Evolutionary conservation across 2,888 invertebrate genomes (phyloP), one percentile per base, ranked within the genome.

Genomic region (Dryobotodes eremita): DNA sequence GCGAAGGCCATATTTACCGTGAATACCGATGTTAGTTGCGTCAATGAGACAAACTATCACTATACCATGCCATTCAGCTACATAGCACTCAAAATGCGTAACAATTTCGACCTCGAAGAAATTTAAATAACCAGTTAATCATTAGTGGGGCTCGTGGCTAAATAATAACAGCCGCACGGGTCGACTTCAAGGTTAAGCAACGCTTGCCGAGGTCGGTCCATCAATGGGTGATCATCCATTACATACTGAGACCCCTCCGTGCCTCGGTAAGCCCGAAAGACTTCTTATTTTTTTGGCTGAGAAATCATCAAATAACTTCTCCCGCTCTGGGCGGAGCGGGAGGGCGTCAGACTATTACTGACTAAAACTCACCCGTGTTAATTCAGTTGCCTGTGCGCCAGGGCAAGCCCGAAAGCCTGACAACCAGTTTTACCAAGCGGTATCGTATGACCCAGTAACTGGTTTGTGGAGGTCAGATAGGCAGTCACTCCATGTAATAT

Each of bases 1-100:
- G 64, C 62, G 79, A 87, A 84, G 83, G 81, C 70, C 88, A 90
- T 87, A 90, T 90, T 90, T 89, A 89, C 86, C 75, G 57, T 65
- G 76, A 84, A 88, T 84, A 71, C 71, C 79, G 70, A 46, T 17
- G 46, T 71, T 78, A 61, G 55, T 74, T 74, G 26, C 79, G 68
- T 89, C 77, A 84, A 88, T 76, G 84, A 79, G 46, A 2, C 59
- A 23, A 66, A 71, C 66, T 42, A 55, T 71, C 26, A 62, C 61
- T 59, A 71, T 57, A 31, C 6, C 46, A 79, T n/a, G 17, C n/a
- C 57, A 20, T n/a, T 26, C 42, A 26, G 36, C 42, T 59, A 26
- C 11, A 26, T 15, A 46, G 26, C 13, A 4, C 23, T 50, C 20
- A 36, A 72, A 36, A 59, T 65, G 23, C 15, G 55, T 61, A 46